Evolutionary conservation across 2,113 vertebrate species (phyloP).

Genomic region (Microtus montanus): DNA sequence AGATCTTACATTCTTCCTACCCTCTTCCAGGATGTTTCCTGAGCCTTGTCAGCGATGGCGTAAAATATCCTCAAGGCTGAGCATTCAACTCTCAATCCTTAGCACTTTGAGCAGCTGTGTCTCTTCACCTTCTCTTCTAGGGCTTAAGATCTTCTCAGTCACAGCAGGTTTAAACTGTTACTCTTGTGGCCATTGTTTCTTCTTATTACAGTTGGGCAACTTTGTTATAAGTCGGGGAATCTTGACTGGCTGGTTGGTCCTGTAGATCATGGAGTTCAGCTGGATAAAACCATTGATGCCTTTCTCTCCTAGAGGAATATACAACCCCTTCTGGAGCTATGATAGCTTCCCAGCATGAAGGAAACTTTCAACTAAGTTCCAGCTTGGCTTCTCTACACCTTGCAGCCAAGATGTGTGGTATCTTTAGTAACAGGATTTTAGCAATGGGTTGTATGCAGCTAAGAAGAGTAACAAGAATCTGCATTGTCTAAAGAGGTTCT

Average conservation of each 20-base stretch:
- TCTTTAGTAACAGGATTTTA: background rate
- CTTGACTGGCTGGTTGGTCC: background rate
- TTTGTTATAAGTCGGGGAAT: no score
- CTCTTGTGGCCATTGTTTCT: no score
- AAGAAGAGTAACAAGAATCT: background rate
- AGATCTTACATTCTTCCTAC: background rate
- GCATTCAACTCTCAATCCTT: background rate
- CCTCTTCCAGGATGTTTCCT: background rate
- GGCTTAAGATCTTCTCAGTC: background rate
- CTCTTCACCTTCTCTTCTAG: background rate
- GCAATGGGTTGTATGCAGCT: no score
- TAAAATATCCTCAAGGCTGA: background rate
- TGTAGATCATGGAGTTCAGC: background rate
- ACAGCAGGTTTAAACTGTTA: background rate
- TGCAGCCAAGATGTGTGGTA: no score
- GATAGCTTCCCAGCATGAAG: background rate
- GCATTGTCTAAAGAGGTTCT: background rate
- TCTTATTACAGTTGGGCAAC: background rate
- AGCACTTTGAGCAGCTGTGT: no score
- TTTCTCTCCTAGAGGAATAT: no score
- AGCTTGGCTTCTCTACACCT: background rate
- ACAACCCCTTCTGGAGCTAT: background rate
- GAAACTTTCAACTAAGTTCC: background rate
- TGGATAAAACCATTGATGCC: no score
- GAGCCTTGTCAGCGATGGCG: background rate